phyloP scores from a whole-genome alignment of 2,797 vertebrate species.

The Rhinoraja longicauda region DNA sequence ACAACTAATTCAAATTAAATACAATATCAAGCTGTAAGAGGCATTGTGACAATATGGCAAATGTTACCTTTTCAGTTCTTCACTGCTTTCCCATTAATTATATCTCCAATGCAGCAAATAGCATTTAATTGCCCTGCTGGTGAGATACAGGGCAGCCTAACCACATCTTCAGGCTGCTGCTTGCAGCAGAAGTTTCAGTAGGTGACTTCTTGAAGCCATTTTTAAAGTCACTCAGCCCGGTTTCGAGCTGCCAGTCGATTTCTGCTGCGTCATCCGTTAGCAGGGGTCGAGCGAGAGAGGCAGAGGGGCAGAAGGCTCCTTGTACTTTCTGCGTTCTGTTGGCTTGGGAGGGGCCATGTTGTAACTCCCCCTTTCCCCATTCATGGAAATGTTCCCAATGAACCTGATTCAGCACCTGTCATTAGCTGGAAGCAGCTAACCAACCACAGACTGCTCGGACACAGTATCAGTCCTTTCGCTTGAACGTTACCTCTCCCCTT shows the following conservation, averaged over 20 bases:
- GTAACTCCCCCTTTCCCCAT: conserved; percentile 33
- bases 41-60: not conserved
- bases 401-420: conserved; percentile 31
- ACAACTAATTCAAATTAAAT: conserved; percentile 22
- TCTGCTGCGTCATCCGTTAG: conserved; percentile 22
- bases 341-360: conserved; percentile 25
- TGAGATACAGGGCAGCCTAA: not conserved
- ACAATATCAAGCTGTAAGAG: not conserved
- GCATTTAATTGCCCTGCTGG: not conserved
- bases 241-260: conserved; percentile 12
- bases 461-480: conserved; percentile 7
- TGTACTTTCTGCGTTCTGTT: conserved; percentile 31
- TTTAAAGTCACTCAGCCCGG: conserved; percentile 27
- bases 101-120: not conserved
- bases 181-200: conserved; percentile 23
- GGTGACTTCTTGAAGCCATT: conserved; percentile 29
- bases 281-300: conserved; percentile 27
- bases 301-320: conserved; percentile 23
- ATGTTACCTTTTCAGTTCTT: conserved; percentile 19
- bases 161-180: not conserved
- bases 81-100: not conserved
- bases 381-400: conserved; percentile 29
- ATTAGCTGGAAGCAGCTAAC: conserved; percentile 25
- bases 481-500: conserved; percentile 20
- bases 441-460: conserved; percentile 19